A percentile compares a stretch with the other conserved stretches of the same genome.
Conservation (phyloP, 2,888 invertebrate genomes). For the Tachina fera region DNA sequence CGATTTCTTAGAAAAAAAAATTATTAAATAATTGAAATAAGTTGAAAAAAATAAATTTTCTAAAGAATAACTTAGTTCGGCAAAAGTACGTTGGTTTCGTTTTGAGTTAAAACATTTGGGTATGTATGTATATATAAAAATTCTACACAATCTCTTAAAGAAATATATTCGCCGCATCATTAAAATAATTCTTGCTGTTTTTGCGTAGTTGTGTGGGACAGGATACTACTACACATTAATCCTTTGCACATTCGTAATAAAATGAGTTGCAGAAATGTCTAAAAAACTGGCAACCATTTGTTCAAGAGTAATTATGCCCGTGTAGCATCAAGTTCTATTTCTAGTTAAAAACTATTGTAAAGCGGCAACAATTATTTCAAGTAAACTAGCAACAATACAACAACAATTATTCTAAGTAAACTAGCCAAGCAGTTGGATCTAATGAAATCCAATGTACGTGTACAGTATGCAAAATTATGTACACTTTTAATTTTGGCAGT, state of each 20-base stretch:
- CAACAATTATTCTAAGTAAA: no score
- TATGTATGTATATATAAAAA: neutral
- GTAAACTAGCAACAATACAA: no score
- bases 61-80: neutral
- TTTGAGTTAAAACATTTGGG: neutral
- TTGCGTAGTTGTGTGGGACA: neutral
- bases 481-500: neutral
- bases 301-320: neutral
- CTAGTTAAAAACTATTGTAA: neutral
- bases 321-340: neutral
- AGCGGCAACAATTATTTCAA: no score
- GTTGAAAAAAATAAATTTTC: no score
- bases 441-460: neutral
- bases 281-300: neutral
- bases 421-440: neutral
- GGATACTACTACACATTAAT: slow-evolving; percentile 1
- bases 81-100: neutral
- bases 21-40: no score
- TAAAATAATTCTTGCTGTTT: slow-evolving; percentile 27
- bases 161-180: slow-evolving; percentile 4
- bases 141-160: neutral
- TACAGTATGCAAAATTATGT: neutral
- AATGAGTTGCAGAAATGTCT: slow-evolving; percentile 1
- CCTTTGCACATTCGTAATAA: neutral
- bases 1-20: no score